These are phyloP conservation scores for Pemphredon lugubris DNA, from an alignment of 2,888 invertebrate genomes.

Conservation along the genomic window DNA sequence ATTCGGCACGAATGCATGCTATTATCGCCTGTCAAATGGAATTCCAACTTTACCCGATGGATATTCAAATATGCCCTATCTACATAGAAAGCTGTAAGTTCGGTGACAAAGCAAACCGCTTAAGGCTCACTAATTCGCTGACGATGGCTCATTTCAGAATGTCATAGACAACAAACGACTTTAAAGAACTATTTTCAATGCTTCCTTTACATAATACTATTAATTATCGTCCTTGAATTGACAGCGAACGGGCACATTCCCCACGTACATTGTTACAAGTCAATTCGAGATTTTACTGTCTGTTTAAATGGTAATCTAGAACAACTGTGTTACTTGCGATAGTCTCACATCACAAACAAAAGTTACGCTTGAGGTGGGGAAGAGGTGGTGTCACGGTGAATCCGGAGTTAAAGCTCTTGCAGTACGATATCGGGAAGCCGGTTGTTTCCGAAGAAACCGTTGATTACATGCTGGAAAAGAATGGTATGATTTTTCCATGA, in stretches of 20 bases:
- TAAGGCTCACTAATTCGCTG: neutral
- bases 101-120: neutral
- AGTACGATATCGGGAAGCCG: slow-evolving; percentile 90
- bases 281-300: neutral
- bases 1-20: slow-evolving; percentile 91
- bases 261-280: no score
- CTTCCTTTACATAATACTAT: no score
- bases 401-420: slow-evolving; percentile 89
- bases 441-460: slow-evolving; percentile 87
- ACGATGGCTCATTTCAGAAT: neutral
- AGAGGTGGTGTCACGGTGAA: slow-evolving; percentile 89
- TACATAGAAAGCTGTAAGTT: slow-evolving; percentile 92
- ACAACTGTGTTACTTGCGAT: slow-evolving; percentile 59
- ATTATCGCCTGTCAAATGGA: slow-evolving; percentile 94
- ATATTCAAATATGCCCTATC: slow-evolving; percentile 92
- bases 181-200: no score
- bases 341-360: slow-evolving; percentile 91
- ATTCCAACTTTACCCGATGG: slow-evolving; percentile 93
- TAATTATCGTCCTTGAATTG: neutral
- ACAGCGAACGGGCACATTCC: no score
- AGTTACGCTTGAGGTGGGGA: slow-evolving; percentile 89
- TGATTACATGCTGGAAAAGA: slow-evolving; percentile 89
- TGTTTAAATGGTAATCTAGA: slow-evolving; percentile 16
- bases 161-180: no score
- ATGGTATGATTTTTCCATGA: slow-evolving; percentile 82